A percentile compares a stretch with the other conserved stretches of the same genome.
These are phyloP conservation scores for Drosophila neocordata DNA, from an alignment of 1,140 invertebrate species.

Conservation along the genomic window DNA sequence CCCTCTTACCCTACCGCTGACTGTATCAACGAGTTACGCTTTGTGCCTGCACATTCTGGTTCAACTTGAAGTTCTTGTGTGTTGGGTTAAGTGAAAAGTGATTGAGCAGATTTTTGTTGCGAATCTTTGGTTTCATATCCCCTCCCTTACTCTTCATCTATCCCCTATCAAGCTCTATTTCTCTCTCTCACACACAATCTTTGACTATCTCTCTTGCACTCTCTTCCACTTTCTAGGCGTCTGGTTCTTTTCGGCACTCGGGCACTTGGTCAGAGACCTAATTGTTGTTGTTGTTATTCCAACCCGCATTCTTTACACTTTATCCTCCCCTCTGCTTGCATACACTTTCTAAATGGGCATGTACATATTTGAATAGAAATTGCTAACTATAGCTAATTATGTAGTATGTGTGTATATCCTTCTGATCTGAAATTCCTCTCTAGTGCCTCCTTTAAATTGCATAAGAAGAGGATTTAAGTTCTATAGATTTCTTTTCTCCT, in stretches of 20 bases:
- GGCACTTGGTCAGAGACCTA: slow-evolving; percentile 21
- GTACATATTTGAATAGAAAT: background rate
- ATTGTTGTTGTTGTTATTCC: slow-evolving; percentile 29
- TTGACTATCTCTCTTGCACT: background rate
- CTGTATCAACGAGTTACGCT: background rate
- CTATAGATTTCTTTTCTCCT: too few species aligned
- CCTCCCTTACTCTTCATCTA: background rate
- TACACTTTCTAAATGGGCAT: background rate
- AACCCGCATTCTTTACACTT: slow-evolving; percentile 55
- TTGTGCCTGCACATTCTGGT: slow-evolving; percentile 14
- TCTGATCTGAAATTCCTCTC: too few species aligned
- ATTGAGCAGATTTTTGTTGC: slow-evolving; percentile 80
- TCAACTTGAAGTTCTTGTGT: slow-evolving; percentile 77
- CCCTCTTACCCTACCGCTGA: background rate
- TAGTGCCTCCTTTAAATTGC: too few species aligned
- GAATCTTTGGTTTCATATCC: slow-evolving; percentile 69
- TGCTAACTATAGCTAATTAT: too few species aligned
- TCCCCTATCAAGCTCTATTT: background rate
- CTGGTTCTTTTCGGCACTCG: slow-evolving; percentile 8
- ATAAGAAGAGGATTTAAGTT: too few species aligned
- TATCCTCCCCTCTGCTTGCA: slow-evolving; percentile 13
- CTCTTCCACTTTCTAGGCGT: background rate
- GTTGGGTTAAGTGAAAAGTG: slow-evolving; percentile 80
- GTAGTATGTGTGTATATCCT: too few species aligned
- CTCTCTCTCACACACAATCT: background rate